Base-by-base conservation (phyloP, 1,140 invertebrate genomes). In the Teleopsis dalmanni region DNA sequence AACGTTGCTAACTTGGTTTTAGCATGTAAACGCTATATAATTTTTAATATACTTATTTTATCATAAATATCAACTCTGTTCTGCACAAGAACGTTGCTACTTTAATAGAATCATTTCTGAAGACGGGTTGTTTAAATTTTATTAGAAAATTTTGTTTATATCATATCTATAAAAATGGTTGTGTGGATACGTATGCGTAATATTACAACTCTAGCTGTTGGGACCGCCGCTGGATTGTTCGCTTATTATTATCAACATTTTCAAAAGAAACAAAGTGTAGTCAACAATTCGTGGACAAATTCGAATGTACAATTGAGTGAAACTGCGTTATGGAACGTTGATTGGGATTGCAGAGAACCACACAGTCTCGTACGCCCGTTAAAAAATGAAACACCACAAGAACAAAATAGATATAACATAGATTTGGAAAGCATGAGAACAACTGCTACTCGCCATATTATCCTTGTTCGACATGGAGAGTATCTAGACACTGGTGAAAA, bases 391-490 rank as follows among this genome's bases (percentile, higher is more conserved):
- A 48, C 71, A 75, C 73, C 77, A 7, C 72, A 75, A 25, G 78
- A 82, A 54, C 77, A 85, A 35, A 84, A 86, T 57, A 69, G 76
- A 41, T 77, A 74, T 31, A 83, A 85, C 62, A 74, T 78, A 57
- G 65, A 81, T 53, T 58, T 77, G 36, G 80, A 82, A 56, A 76
- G 77, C 11, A 65, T 74, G 4, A 84, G 76, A 52, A 72, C 89
- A 2, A 91, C 79, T 65, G 84, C 84, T 4, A 77, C 80, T 0
- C 74, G 95, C 27, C 87, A 98, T 70, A 67, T 98, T 25, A 78
- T 98, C 54, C 76, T 98, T 6, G 87, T 99, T 53, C 78, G 95
- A 27, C 95, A 99, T 75, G 95, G 95, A 0, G 94, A 98, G 65
- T 98, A 97, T 64, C 81, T 92, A 55, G 61, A 83, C 18, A 72